Conservation (phyloP, 2,797 vertebrate genomes). For the Allobates femoralis region DNA sequence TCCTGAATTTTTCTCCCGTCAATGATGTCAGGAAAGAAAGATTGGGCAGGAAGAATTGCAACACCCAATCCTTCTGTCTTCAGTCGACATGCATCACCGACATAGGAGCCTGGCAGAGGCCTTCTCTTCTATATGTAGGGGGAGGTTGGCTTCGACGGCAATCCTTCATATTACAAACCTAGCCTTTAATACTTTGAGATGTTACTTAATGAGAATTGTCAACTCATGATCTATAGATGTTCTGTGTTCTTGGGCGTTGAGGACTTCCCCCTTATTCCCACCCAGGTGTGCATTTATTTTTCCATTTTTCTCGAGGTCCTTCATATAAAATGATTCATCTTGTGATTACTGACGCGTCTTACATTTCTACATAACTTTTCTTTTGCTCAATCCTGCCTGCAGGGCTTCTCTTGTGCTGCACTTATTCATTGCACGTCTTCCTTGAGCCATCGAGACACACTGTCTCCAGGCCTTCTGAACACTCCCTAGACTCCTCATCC, state of each 20-base stretch:
- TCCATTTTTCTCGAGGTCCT: not conserved
- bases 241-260: not conserved
- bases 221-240: too few species aligned
- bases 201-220: too few species aligned
- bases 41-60: too few species aligned
- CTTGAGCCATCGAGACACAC: constrained; percentile 17
- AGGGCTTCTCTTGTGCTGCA: constrained; percentile 27
- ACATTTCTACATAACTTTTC: not conserved
- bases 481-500: constrained; percentile 10
- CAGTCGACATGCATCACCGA: too few species aligned
- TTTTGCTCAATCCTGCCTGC: not conserved
- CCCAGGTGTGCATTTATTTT: not conserved
- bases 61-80: too few species aligned
- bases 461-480: constrained; percentile 8
- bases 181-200: too few species aligned
- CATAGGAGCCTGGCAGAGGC: too few species aligned
- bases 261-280: not conserved
- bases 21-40: too few species aligned
- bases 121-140: too few species aligned
- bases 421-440: not conserved
- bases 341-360: not conserved
- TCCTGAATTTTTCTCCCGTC: too few species aligned
- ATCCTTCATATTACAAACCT: too few species aligned
- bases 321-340: not conserved
- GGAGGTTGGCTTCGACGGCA: too few species aligned